phyloP scores from a whole-genome alignment of 2,797 vertebrate species.

The Glossophaga mutica region DNA sequence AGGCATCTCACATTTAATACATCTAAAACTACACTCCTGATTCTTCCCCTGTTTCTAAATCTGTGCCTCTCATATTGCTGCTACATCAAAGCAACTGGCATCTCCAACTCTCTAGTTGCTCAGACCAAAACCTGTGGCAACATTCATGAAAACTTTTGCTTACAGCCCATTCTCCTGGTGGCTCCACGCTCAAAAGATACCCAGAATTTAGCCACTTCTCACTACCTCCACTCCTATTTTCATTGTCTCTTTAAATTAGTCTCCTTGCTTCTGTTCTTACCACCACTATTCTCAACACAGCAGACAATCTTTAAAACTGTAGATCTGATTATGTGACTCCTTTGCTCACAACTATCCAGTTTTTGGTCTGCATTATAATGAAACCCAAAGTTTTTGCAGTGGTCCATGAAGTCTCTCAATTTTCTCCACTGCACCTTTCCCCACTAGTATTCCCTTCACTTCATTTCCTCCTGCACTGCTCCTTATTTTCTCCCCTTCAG shows the following conservation, averaged over 20 bases:
- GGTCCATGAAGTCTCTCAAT: not conserved
- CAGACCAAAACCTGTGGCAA: not conserved
- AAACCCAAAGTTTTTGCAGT: not conserved
- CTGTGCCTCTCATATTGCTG: not conserved
- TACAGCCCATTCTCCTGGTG: not conserved
- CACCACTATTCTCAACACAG: not conserved
- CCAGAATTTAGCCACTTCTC: not conserved
- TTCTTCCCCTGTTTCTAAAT: not conserved
- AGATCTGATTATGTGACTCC: not conserved
- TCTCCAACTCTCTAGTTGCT: not conserved
- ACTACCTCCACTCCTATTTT: not conserved
- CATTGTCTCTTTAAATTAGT: not conserved
- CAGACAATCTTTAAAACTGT: not conserved
- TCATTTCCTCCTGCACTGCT: not conserved
- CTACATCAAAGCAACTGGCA: not conserved
- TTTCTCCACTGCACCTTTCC: not conserved
- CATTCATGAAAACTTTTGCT: not conserved
- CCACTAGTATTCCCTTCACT: not conserved
- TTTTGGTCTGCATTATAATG: not conserved
- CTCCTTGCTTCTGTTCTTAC: not conserved
- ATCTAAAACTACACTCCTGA: not conserved
- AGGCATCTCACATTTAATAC: not conserved
- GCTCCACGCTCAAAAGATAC: not conserved
- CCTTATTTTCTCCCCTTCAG: not conserved
- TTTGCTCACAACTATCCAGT: not conserved